Evolutionary conservation across 2,888 invertebrate species (phyloP).

Genomic region (Leucoptera coffeella): DNA sequence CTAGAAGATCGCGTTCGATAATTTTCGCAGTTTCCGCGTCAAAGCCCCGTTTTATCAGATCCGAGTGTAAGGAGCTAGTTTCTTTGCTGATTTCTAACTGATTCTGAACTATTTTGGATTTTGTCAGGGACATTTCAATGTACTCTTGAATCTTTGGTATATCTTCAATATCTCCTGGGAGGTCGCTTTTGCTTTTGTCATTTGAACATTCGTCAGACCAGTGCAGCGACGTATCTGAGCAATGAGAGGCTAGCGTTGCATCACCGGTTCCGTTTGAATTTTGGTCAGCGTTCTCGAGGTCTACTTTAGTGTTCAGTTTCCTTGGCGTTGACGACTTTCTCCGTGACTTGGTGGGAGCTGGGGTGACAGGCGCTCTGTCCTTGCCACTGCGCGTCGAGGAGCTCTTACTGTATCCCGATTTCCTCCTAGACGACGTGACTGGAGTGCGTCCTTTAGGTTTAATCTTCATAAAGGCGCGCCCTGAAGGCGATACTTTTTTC

Average conservation of each 20-base stretch:
- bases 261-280: slow-evolving; percentile 16
- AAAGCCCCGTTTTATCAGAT: slow-evolving; percentile 36
- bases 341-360: slow-evolving; percentile 30
- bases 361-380: slow-evolving; percentile 12
- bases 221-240: slow-evolving; percentile 23
- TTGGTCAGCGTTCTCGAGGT: slow-evolving; percentile 15
- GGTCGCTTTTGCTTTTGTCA: slow-evolving; percentile 16
- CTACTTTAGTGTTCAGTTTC: slow-evolving; percentile 31
- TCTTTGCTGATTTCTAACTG: slow-evolving; percentile 5
- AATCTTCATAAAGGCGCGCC: slow-evolving; percentile 31
- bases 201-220: slow-evolving; percentile 41
- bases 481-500: slow-evolving; percentile 20
- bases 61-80: slow-evolving; percentile 19
- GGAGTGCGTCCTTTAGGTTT: slow-evolving; percentile 28
- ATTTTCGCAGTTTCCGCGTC: slow-evolving; percentile 38
- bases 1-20: slow-evolving; percentile 36
- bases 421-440: slow-evolving; percentile 16
- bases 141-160: slow-evolving; percentile 33
- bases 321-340: slow-evolving; percentile 45
- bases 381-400: slow-evolving; percentile 12
- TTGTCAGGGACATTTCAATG: slow-evolving; percentile 12
- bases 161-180: slow-evolving; percentile 20
- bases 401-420: slow-evolving; percentile 8
- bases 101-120: neutral
- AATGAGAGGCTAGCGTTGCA: slow-evolving; percentile 11